phyloP scores from a whole-genome alignment of 2,797 vertebrate species.

The Diplodus puntazzo region DNA sequence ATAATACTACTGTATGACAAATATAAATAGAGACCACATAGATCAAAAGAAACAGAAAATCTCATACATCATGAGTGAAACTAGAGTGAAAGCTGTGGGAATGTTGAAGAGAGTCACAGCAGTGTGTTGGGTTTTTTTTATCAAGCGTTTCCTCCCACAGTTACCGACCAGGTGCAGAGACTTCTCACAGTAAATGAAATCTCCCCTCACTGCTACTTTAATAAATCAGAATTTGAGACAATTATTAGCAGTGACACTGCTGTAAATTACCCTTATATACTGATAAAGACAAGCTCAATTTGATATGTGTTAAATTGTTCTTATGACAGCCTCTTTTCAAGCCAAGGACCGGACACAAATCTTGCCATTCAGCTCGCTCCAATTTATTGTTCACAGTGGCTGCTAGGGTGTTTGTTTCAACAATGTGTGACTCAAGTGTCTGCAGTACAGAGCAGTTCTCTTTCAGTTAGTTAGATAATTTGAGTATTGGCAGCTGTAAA shows the following conservation, averaged over 20 bases:
- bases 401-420: constrained; percentile 1
- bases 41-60: not conserved
- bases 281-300: constrained; percentile 16
- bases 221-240: constrained; percentile 20
- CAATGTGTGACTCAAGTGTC: constrained; percentile 20
- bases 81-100: not conserved
- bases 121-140: not conserved
- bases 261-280: constrained; percentile 15
- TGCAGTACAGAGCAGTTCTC: not conserved
- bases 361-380: constrained; percentile 27
- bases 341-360: constrained; percentile 32
- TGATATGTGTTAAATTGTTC: constrained; percentile 30
- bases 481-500: constrained; percentile 25
- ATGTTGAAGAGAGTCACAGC: not conserved
- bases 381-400: constrained; percentile 23
- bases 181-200: constrained; percentile 8
- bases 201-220: constrained; percentile 1
- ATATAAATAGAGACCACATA: not conserved
- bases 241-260: constrained; percentile 1
- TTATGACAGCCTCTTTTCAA: constrained; percentile 23
- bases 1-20: no score
- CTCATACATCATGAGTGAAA: not conserved
- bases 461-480: constrained; percentile 5
- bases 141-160: constrained; percentile 6
- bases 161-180: constrained; percentile 17